Percentiles rank a stretch among this genome's conserved stretches.
Evolutionary conservation across 92 coral and sea anemone genomes (phyloP).

Genomic region (Bergia sp.): DNA sequence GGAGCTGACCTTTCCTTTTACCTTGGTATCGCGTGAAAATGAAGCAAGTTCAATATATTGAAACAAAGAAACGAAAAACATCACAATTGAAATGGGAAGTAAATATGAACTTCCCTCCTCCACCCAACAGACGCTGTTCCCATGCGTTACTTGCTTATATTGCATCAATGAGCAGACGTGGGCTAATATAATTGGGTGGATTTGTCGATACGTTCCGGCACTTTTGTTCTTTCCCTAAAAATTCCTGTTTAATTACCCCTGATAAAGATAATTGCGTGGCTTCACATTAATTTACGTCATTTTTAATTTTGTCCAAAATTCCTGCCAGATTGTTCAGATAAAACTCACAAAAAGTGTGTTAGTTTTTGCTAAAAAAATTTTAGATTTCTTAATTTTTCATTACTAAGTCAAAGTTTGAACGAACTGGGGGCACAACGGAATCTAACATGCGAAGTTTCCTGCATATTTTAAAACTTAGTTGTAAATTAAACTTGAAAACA

Average conservation of each 20-base stretch:
- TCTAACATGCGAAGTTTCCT: too few relatives aligned
- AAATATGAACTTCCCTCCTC: background rate
- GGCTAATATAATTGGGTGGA: background rate
- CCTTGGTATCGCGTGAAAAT: background rate
- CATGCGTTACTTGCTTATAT: background rate
- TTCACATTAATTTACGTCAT: background rate
- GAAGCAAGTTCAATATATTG: background rate
- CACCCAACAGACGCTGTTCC: background rate
- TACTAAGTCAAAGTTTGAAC: background rate
- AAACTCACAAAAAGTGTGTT: background rate
- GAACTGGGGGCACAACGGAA: background rate
- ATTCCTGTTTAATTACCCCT: background rate
- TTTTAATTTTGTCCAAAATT: too few relatives aligned
- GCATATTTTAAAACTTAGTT: too few relatives aligned
- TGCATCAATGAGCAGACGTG: background rate
- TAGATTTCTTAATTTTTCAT: background rate
- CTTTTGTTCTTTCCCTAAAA: background rate
- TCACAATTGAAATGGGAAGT: background rate
- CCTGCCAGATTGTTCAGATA: background rate
- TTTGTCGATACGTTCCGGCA: background rate
- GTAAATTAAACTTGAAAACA: too few relatives aligned
- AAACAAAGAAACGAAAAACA: background rate
- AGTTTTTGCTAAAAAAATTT: background rate
- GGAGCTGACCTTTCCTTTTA: background rate
- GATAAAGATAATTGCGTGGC: background rate